Percentiles rank a stretch among this genome's conserved stretches.
Evolutionary conservation across 2,888 invertebrate genomes (phyloP).

Genomic region (Luffia ferchaultella): DNA sequence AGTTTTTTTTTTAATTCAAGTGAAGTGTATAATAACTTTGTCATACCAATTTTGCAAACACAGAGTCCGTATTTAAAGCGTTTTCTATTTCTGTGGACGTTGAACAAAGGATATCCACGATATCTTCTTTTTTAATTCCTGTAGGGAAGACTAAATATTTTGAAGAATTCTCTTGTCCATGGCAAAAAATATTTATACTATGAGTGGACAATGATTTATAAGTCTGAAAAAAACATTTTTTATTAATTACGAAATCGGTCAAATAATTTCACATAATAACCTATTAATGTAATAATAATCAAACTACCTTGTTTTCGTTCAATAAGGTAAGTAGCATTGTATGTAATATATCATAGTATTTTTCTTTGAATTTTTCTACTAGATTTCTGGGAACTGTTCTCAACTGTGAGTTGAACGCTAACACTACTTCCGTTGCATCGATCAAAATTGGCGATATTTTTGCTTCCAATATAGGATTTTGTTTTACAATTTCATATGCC

Average conservation of each 20-base stretch:
- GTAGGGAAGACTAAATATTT: constrained; percentile 29
- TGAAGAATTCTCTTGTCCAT: constrained; percentile 27
- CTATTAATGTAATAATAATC: not conserved
- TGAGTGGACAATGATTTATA: constrained; percentile 38
- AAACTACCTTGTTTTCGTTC: constrained; percentile 41
- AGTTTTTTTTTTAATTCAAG: too few relatives aligned
- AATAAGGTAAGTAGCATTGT: constrained; percentile 37
- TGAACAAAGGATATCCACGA: constrained; percentile 32
- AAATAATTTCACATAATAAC: too few relatives aligned
- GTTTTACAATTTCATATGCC: constrained; percentile 51
- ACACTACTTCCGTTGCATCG: constrained; percentile 30
- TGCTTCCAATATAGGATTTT: constrained; percentile 43
- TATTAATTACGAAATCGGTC: not conserved
- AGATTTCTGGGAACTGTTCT: constrained; percentile 23
- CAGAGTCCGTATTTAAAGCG: constrained; percentile 32
- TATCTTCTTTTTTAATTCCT: constrained; percentile 15
- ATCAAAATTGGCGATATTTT: constrained; percentile 42
- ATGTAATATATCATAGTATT: constrained; percentile 32
- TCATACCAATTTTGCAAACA: constrained; percentile 44
- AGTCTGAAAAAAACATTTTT: constrained; percentile 27
- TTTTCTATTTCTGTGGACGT: constrained; percentile 34
- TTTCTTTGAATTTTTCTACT: constrained; percentile 24
- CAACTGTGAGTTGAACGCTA: constrained; percentile 38
- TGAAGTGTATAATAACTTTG: too few relatives aligned
- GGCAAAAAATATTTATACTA: constrained; percentile 36